Evolutionary conservation across 2,888 invertebrate species (phyloP).

Genomic region (Latrodectus hesperus): DNA sequence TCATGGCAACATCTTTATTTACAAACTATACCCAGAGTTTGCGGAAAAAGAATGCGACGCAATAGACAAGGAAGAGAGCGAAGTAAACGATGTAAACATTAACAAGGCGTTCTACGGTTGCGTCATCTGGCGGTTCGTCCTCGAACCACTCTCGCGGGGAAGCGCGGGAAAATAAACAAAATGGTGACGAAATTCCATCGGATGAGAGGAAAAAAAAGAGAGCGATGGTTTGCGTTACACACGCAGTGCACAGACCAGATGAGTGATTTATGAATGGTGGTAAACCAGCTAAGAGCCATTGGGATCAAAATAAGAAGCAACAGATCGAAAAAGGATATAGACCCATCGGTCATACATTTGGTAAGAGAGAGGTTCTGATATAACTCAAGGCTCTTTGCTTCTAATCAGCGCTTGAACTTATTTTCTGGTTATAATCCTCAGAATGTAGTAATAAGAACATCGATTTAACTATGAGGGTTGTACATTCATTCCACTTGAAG

Average conservation of each 20-base stretch:
- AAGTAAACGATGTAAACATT: constrained; percentile 50
- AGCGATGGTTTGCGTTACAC: no score
- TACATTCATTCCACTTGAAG: no score
- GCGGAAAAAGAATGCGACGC: constrained; percentile 43
- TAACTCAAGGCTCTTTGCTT: neutral
- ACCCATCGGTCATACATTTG: neutral
- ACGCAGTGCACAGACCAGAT: neutral
- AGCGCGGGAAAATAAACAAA: constrained; percentile 35
- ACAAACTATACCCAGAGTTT: constrained; percentile 15
- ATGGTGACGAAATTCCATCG: neutral
- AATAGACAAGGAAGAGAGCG: constrained; percentile 34
- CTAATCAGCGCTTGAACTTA: neutral
- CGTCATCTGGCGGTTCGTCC: constrained; percentile 61
- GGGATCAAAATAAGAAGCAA: neutral
- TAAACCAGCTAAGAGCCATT: neutral
- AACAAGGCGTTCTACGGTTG: constrained; percentile 29
- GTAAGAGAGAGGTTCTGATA: neutral
- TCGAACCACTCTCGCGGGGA: constrained; percentile 40
- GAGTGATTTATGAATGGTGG: neutral
- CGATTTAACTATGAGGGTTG: no score
- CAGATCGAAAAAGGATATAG: neutral
- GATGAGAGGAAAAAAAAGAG: neutral
- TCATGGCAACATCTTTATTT: constrained; percentile 31
- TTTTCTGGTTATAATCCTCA: neutral
- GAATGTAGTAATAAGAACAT: neutral